A percentile compares a stretch with the other conserved stretches of the same genome.
Evolutionary conservation across 1,140 invertebrate species (phyloP).

Genomic region (Drosophila varians): DNA sequence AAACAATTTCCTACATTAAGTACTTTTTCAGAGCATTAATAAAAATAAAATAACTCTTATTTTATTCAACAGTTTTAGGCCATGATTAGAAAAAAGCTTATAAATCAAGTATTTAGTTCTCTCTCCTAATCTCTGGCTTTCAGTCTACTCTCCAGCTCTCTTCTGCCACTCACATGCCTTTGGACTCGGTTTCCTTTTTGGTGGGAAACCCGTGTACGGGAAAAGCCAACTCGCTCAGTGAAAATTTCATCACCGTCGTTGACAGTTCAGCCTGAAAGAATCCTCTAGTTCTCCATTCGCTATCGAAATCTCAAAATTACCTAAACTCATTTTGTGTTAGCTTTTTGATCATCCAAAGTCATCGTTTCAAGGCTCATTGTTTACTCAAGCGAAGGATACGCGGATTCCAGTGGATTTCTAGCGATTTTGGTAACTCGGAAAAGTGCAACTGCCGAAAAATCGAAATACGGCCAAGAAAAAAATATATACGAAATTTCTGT

Average conservation of each 20-base stretch:
- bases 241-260: conserved; percentile 83
- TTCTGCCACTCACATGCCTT: conserved; percentile 29
- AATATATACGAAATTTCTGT: conserved; percentile 68
- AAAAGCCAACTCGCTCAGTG: conserved; percentile 68
- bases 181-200: conserved; percentile 53
- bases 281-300: conserved; percentile 51
- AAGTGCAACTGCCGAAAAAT: conserved; percentile 58
- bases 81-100: neutral
- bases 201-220: conserved; percentile 71
- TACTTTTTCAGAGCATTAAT: neutral
- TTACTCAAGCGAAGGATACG: neutral
- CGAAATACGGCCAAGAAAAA: conserved; percentile 65
- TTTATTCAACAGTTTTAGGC: neutral
- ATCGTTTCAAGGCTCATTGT: conserved; percentile 2
- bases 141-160: conserved; percentile 8
- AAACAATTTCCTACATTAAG: neutral
- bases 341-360: conserved; percentile 22
- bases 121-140: conserved; percentile 5
- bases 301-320: conserved; percentile 39
- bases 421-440: conserved; percentile 14
- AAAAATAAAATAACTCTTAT: neutral
- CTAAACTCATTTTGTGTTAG: conserved; percentile 45
- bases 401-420: conserved; percentile 14
- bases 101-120: conserved; percentile 1
- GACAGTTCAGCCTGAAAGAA: conserved; percentile 63